Evolutionary conservation across 2,797 vertebrate genomes (phyloP), one percentile per base, ranked within the genome.

Genomic region (Microhierax caerulescens): DNA sequence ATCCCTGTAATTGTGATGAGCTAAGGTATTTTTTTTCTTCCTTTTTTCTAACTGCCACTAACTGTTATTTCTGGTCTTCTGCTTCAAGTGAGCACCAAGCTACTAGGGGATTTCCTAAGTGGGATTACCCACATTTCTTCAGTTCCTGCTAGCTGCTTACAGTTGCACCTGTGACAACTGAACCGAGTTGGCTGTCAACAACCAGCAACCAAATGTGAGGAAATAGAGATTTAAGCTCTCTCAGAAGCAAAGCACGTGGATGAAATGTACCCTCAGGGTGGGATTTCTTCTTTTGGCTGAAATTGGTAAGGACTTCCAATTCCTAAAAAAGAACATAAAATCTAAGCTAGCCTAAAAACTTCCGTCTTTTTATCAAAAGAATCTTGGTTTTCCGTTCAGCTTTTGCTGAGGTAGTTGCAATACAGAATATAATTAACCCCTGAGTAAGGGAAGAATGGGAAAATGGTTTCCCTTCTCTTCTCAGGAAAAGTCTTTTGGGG

Each of bases 71-170:
- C 61, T 93, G 72, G 45, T 64, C 84, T 85, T 89, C 65, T 37
- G 69, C 85, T 91, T 88, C 78, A 77, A 91, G 67, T 9, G 53
- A 96, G 67, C 64, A 70, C 45, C 43, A 77, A 78, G 68, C 63
- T 93, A 91, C 57, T 50, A 80, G 92, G 93, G 93, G 94, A 91
- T 94, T 97, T 96, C 95, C 94, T 91, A 80, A 85, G 47, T 27
- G 78, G 75, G 81, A 91, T 75, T 95, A 93, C 86, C 72, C 43
- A 0, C n/a, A 64, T 77, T 96, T 88, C 90, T 91, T 91, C 84
- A 95, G 95, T 91, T 96, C 86, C 88, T 94, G 85, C 78, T 77
- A 56, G 72, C 37, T 65, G 57, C 91, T 78, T 92, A 59, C n/a
- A 59, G 68, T 68, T 95, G 70, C 83, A 96, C 95, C 93, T 95